Conservation (phyloP, 2,797 vertebrate genomes). For the Ataeniobius toweri region DNA sequence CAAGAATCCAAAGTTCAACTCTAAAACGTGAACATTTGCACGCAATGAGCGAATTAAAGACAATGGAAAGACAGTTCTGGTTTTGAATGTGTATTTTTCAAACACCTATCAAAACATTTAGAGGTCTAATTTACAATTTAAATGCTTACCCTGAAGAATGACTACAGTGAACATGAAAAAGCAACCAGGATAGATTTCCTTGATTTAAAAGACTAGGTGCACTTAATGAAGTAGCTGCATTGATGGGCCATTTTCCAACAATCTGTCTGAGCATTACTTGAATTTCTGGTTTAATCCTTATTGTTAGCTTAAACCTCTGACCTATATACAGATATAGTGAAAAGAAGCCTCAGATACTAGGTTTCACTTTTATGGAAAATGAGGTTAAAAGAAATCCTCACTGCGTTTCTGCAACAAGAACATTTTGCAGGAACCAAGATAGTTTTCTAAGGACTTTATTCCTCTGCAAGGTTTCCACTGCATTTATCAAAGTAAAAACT, state of each 20-base stretch:
- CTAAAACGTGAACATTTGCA: slow-evolving; percentile 10
- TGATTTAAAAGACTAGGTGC: background rate
- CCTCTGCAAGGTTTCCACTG: background rate
- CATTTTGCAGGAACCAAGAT: background rate
- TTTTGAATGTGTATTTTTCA: background rate
- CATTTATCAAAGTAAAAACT: background rate
- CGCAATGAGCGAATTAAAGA: background rate
- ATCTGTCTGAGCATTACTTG: slow-evolving; percentile 8
- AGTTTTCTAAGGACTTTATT: background rate
- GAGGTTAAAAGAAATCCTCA: background rate
- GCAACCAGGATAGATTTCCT: background rate
- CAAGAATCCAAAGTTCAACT: slow-evolving; percentile 44
- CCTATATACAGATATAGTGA: slow-evolving; percentile 14
- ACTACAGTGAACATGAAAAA: background rate
- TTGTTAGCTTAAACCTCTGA: slow-evolving; percentile 32
- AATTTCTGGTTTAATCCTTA: slow-evolving; percentile 24
- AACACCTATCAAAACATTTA: background rate
- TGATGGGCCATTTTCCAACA: slow-evolving; percentile 9
- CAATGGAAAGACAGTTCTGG: background rate
- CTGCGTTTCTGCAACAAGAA: background rate
- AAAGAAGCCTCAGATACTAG: background rate
- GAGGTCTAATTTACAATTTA: background rate
- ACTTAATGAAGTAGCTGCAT: background rate
- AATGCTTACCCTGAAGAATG: background rate
- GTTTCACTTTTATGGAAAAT: background rate